Evolutionary conservation across 2,888 invertebrate genomes (phyloP).

Genomic region (Nematopogon swammerdamellus): DNA sequence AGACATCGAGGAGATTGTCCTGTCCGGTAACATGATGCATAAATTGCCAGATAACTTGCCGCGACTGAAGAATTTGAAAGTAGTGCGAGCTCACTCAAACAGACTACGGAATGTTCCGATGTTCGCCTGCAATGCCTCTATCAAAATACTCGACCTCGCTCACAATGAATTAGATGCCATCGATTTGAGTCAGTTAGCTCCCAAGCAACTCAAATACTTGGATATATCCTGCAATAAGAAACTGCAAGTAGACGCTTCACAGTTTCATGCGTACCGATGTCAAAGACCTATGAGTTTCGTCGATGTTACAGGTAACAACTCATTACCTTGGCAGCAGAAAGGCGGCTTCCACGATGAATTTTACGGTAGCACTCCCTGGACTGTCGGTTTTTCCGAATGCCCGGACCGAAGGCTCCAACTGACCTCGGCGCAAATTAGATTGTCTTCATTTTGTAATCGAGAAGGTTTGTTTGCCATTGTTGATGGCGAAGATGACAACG

Average conservation of each 20-base stretch:
- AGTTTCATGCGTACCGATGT: constrained; percentile 75
- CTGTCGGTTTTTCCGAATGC: constrained; percentile 81
- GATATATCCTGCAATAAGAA: constrained; percentile 82
- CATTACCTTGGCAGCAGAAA: constrained; percentile 57
- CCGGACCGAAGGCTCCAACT: constrained; percentile 70
- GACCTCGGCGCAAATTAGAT: constrained; percentile 73
- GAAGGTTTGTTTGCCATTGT: constrained; percentile 83
- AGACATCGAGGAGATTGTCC: constrained; percentile 75
- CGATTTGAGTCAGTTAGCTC: constrained; percentile 71
- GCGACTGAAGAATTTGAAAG: constrained; percentile 64
- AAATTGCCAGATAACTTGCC: constrained; percentile 74
- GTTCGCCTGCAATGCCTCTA: constrained; percentile 68
- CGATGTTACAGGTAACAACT: constrained; percentile 80
- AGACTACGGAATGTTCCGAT: constrained; percentile 71
- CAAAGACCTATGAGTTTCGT: constrained; percentile 79
- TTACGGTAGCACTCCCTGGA: constrained; percentile 68
- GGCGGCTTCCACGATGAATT: constrained; percentile 54
- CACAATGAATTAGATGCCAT: constrained; percentile 82
- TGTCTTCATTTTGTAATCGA: constrained; percentile 74
- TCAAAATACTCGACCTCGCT: constrained; percentile 79
- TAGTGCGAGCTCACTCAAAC: constrained; percentile 81
- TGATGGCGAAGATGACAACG: constrained; percentile 71
- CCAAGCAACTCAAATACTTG: constrained; percentile 78
- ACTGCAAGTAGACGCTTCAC: constrained; percentile 78
- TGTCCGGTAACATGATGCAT: constrained; percentile 78